Evolutionary conservation across 2,888 invertebrate species (phyloP).

Genomic region (Unio delphinus): DNA sequence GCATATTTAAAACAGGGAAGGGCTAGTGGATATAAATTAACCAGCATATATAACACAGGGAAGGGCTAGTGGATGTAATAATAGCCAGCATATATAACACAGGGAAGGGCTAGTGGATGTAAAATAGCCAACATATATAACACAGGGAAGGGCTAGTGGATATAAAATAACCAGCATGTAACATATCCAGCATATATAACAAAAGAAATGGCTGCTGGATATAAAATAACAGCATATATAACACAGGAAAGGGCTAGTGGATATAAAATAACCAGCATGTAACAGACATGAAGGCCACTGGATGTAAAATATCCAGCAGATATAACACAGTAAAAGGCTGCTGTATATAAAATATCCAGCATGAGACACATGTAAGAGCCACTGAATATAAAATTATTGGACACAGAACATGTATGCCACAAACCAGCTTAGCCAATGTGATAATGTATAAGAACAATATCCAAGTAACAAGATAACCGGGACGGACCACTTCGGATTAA

Average conservation of each 20-base stretch:
- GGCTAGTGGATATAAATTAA: conserved; percentile 57
- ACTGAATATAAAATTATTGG: no score
- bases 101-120: neutral
- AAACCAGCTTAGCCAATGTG: no score
- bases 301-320: no score
- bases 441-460: no score
- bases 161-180: neutral
- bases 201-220: neutral
- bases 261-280: no score
- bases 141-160: neutral
- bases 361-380: neutral
- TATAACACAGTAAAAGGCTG: no score
- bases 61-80: conserved; percentile 15
- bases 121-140: neutral
- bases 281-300: no score
- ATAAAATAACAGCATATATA: neutral
- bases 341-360: no score
- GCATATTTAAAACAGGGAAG: conserved; percentile 55
- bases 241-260: neutral
- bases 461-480: no score
- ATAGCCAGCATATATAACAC: neutral
- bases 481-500: no score
- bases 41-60: conserved; percentile 60
- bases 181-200: neutral
- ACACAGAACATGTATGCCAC: no score